These are phyloP conservation scores for Masticophis lateralis DNA, from an alignment of 2,797 vertebrate species.

Conservation along the genomic window DNA sequence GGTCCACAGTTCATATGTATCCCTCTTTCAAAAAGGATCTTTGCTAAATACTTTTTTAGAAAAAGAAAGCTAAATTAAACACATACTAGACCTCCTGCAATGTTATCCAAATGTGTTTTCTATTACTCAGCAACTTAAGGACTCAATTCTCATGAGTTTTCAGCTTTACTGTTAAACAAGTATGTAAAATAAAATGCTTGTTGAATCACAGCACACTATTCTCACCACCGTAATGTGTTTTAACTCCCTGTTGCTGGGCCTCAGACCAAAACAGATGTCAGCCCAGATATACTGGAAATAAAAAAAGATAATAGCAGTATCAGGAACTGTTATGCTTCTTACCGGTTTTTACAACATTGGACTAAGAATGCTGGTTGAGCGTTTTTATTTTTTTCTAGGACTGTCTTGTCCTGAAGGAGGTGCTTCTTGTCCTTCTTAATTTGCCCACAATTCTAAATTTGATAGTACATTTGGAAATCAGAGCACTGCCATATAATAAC, in stretches of 20 bases:
- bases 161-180: not conserved
- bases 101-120: not conserved
- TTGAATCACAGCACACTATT: not conserved
- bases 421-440: not conserved
- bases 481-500: not conserved
- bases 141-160: not conserved
- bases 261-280: not conserved
- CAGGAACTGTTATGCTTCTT: not conserved
- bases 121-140: not conserved
- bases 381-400: not conserved
- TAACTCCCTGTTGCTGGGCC: not conserved
- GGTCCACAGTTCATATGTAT: not conserved
- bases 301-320: not conserved
- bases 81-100: not conserved
- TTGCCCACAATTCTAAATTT: not conserved
- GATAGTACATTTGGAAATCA: not conserved
- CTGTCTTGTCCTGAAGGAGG: not conserved
- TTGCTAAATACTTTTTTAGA: not conserved
- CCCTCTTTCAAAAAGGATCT: not conserved
- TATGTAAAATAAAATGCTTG: not conserved
- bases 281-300: not conserved
- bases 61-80: not conserved
- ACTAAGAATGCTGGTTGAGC: not conserved
- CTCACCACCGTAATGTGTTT: not conserved
- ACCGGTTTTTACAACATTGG: not conserved